Conservation (phyloP, 2,888 invertebrate species). For the Nomada fucata region DNA sequence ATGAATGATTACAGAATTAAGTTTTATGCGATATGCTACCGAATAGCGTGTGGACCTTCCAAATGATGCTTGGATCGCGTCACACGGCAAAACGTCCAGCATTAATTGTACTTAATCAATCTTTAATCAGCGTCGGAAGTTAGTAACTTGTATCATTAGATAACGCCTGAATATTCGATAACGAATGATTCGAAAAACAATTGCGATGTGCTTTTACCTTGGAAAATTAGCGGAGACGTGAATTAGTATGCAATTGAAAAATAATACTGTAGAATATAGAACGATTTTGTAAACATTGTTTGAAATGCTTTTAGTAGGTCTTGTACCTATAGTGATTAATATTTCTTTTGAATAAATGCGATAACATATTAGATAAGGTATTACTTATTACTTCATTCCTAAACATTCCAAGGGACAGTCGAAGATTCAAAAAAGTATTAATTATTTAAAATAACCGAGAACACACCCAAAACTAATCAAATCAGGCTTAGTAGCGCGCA, state of each 20-base stretch:
- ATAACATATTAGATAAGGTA: too few species aligned
- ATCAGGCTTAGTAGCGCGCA: too few species aligned
- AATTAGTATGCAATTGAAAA: not conserved
- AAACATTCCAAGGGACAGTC: too few species aligned
- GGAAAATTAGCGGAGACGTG: slow-evolving; percentile 16
- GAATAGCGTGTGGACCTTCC: not conserved
- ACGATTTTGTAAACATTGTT: not conserved
- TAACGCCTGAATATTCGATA: slow-evolving; percentile 27
- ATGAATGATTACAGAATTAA: not conserved
- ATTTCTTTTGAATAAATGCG: too few species aligned
- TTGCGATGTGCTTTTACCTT: slow-evolving; percentile 9
- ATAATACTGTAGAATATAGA: not conserved
- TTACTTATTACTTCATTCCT: too few species aligned
- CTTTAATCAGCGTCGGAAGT: slow-evolving; percentile 53
- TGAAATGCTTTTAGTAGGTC: too few species aligned
- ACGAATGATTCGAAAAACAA: slow-evolving; percentile 35
- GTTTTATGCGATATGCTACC: not conserved
- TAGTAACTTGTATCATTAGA: slow-evolving; percentile 44
- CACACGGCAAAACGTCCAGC: slow-evolving; percentile 35
- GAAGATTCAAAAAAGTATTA: too few species aligned
- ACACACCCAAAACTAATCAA: too few species aligned
- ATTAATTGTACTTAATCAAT: slow-evolving; percentile 41
- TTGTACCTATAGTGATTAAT: too few species aligned
- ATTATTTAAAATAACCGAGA: too few species aligned
- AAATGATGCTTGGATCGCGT: slow-evolving; percentile 22